Percentiles rank a stretch among this genome's conserved stretches.
Evolutionary conservation across 2,888 invertebrate species (phyloP).

Genomic region (Phrixothrix hirtus): DNA sequence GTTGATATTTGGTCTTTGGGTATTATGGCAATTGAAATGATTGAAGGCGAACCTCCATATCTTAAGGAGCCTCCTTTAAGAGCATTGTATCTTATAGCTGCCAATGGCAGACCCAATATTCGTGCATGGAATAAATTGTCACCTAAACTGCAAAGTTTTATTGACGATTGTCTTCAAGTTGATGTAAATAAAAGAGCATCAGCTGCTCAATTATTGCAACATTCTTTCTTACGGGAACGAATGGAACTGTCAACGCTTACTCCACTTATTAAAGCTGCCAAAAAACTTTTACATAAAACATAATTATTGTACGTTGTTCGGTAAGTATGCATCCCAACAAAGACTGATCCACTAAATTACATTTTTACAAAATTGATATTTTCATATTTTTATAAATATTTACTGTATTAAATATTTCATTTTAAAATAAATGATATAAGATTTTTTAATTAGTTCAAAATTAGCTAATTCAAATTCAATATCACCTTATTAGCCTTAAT

Average conservation of each 20-base stretch:
- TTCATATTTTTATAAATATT: slow-evolving; percentile 9
- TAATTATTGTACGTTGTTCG: no score
- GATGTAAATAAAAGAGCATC: slow-evolving; percentile 78
- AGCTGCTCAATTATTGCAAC: slow-evolving; percentile 76
- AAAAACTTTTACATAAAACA: slow-evolving; percentile 75
- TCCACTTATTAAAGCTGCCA: slow-evolving; percentile 90
- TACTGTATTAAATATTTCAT: neutral
- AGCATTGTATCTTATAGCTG: slow-evolving; percentile 93
- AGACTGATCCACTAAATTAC: no score
- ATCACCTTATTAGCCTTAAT: no score
- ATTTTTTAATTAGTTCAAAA: no score
- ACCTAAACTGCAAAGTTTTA: slow-evolving; percentile 75
- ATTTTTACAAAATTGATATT: neutral
- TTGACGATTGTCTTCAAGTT: slow-evolving; percentile 87
- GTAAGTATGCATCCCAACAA: no score
- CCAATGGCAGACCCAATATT: slow-evolving; percentile 91
- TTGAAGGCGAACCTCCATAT: slow-evolving; percentile 97
- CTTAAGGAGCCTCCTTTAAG: slow-evolving; percentile 90
- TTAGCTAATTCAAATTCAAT: no score
- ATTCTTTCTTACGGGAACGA: slow-evolving; percentile 78
- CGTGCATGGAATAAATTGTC: slow-evolving; percentile 81
- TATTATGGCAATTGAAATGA: slow-evolving; percentile 98
- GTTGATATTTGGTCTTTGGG: slow-evolving; percentile 93
- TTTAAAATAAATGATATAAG: neutral
- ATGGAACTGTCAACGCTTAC: slow-evolving; percentile 81